A percentile compares a stretch with the other conserved stretches of the same genome.
These are phyloP conservation scores for Paragorgia papillata DNA, from an alignment of 92 coral and sea anemone genomes.

Conservation along the genomic window DNA sequence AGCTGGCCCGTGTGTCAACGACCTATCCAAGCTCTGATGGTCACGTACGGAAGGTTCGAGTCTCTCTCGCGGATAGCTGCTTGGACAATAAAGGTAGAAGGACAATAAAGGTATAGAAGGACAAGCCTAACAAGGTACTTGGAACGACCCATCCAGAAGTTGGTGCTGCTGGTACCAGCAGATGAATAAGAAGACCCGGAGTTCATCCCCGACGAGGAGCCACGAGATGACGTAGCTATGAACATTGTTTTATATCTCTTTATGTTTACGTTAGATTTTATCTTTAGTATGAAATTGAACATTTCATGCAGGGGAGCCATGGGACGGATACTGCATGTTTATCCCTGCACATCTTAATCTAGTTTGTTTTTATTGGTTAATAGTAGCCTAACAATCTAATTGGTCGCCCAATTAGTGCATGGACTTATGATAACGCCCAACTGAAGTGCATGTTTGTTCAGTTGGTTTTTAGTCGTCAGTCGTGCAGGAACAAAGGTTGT, in stretches of 20 bases:
- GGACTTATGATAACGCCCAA: too few relatives aligned
- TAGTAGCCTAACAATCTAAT: too few relatives aligned
- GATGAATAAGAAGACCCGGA: conserved; percentile 5
- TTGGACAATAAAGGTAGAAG: conserved; percentile 54
- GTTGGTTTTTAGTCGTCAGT: too few relatives aligned
- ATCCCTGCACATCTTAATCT: too few relatives aligned
- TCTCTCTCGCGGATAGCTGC: conserved; percentile 53
- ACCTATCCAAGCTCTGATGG: conserved; percentile 51
- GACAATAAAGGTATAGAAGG: too few relatives aligned
- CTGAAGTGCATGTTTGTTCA: too few relatives aligned
- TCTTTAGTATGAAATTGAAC: conserved; percentile 10
- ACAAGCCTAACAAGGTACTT: conserved; percentile 21
- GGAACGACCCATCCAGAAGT: conserved; percentile 44
- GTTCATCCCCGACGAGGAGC: conserved; percentile 39
- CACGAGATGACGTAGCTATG: conserved; percentile 11
- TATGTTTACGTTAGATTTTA: too few relatives aligned
- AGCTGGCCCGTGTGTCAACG: conserved; percentile 42
- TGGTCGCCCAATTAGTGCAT: too few relatives aligned
- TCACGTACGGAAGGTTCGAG: conserved; percentile 44
- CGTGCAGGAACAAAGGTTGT: too few relatives aligned
- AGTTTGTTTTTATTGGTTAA: too few relatives aligned
- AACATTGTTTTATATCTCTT: neutral
- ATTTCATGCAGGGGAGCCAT: conserved; percentile 49
- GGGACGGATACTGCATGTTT: too few relatives aligned
- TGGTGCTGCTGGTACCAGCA: conserved; percentile 18